Conservation (phyloP, 2,797 vertebrate species). For the Chiroxiphia lanceolata region DNA sequence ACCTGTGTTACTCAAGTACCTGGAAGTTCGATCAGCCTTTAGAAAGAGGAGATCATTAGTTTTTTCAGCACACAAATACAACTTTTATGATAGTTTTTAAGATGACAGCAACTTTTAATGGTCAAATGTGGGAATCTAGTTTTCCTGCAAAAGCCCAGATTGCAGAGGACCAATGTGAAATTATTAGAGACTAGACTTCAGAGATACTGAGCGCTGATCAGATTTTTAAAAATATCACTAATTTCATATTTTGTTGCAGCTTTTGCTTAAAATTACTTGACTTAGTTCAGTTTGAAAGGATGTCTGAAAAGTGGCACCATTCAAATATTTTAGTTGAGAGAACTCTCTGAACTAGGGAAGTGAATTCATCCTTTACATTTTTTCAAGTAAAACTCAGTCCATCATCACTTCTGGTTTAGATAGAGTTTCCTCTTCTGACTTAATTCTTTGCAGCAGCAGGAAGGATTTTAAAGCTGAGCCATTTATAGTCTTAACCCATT, state of each 20-base stretch:
- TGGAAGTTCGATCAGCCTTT: background rate
- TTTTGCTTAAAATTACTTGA: background rate
- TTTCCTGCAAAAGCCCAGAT: background rate
- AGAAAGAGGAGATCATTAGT: background rate
- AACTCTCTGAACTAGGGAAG: background rate
- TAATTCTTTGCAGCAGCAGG: background rate
- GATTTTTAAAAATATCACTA: background rate
- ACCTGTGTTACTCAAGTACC: background rate
- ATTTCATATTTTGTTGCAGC: background rate
- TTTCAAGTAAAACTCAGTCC: background rate
- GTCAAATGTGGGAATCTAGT: background rate
- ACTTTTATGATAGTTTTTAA: background rate
- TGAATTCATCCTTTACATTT: background rate
- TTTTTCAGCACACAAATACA: background rate
- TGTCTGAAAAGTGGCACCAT: background rate
- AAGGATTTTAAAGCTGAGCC: slow-evolving; percentile 5
- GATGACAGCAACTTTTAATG: background rate
- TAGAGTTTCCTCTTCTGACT: background rate
- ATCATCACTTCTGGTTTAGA: background rate
- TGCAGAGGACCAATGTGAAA: background rate
- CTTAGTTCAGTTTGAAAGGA: background rate
- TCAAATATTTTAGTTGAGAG: background rate
- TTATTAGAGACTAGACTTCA: background rate
- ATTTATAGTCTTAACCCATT: slow-evolving; percentile 31
- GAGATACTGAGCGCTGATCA: accelerated